Percentiles rank a stretch among this genome's conserved stretches.
Conservation (phyloP, 1,140 invertebrate species). For the Zaprionus kolodkinae region DNA sequence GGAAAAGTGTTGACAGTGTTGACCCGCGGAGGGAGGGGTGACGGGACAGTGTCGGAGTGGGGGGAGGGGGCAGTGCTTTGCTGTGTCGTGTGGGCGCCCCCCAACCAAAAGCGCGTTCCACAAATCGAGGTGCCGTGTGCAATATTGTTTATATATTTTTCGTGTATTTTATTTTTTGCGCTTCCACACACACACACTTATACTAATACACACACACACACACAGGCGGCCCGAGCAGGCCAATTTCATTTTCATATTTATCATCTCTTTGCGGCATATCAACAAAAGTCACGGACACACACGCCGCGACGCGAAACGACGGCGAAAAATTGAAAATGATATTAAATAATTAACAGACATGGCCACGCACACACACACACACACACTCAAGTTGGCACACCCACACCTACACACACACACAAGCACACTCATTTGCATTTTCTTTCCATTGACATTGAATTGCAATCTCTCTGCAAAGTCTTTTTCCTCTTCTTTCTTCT, state of each 20-base stretch:
- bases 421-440: constrained; percentile 24
- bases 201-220: too few relatives aligned
- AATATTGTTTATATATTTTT: constrained; percentile 84
- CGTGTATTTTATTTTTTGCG: constrained; percentile 64
- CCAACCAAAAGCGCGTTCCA: constrained; percentile 10
- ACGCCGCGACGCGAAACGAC: constrained; percentile 54
- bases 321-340: constrained; percentile 79
- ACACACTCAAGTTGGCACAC: constrained; percentile 8
- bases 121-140: constrained; percentile 74
- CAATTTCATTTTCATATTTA: constrained; percentile 80
- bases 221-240: constrained; percentile 11
- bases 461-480: constrained; percentile 64
- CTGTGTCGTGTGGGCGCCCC: constrained; percentile 57
- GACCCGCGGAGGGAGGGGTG: constrained; percentile 6
- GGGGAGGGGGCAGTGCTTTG: constrained; percentile 32
- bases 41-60: too few relatives aligned
- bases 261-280: constrained; percentile 66
- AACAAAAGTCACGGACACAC: constrained; percentile 82
- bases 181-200: constrained; percentile 25
- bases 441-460: constrained; percentile 76
- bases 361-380: constrained; percentile 27
- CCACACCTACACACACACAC: neutral
- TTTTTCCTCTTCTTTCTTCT: neutral
- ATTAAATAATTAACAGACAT: constrained; percentile 80
- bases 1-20: constrained; percentile 69